Evolutionary conservation across 2,888 invertebrate genomes (phyloP).

Genomic region (Cylindroiulus punctatus): DNA sequence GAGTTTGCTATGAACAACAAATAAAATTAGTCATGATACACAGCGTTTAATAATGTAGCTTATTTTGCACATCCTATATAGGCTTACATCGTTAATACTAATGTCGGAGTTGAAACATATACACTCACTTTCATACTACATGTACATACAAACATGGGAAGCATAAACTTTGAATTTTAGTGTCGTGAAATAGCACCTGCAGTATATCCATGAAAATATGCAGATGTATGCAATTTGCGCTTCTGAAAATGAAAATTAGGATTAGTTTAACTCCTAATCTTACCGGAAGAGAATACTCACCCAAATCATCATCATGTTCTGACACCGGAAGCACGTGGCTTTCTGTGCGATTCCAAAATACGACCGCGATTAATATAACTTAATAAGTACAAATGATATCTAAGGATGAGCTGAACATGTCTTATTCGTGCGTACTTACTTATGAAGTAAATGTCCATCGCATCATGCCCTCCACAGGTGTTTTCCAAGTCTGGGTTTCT

Average conservation of each 20-base stretch:
- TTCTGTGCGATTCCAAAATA: neutral
- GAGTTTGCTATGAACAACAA: too few relatives aligned
- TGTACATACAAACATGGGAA: neutral
- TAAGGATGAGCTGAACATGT: too few relatives aligned
- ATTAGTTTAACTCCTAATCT: neutral
- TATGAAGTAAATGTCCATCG: neutral
- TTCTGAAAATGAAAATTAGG: neutral
- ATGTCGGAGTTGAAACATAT: neutral
- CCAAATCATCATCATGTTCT: neutral
- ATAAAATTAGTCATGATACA: too few relatives aligned
- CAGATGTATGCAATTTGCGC: too few relatives aligned
- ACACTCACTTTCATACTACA: neutral
- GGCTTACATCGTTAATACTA: too few relatives aligned
- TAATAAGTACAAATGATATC: neutral
- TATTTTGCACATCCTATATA: too few relatives aligned
- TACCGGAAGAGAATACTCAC: neutral
- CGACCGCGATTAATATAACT: neutral
- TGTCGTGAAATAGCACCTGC: neutral
- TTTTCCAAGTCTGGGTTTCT: neutral
- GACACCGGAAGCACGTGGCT: neutral
- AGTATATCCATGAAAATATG: too few relatives aligned
- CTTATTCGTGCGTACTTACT: too few relatives aligned
- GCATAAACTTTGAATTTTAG: neutral
- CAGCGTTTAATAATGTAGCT: too few relatives aligned
- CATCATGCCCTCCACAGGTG: neutral